Conservation (phyloP, 2,888 invertebrate species). For the Ommatoiulus sabulosus region DNA sequence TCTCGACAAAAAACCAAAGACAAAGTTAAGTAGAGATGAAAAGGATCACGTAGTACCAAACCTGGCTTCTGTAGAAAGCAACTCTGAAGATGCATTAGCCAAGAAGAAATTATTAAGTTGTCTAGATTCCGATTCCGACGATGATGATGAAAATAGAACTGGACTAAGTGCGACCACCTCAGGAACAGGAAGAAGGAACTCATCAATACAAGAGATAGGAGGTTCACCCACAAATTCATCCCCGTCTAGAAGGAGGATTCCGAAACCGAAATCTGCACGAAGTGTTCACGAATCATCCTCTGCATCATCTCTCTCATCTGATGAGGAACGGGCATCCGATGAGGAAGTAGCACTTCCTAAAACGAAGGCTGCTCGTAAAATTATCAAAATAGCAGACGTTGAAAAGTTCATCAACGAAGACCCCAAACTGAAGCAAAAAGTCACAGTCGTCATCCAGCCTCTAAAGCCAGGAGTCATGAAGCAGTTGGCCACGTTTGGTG, state of each 20-base stretch:
- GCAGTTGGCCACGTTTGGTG: neutral
- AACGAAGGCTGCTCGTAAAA: slow-evolving; percentile 22
- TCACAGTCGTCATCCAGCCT: neutral
- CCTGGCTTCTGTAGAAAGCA: too few relatives aligned
- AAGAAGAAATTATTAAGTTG: slow-evolving; percentile 60
- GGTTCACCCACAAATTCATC: neutral
- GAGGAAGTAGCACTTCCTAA: neutral
- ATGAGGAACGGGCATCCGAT: too few relatives aligned
- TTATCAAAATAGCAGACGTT: neutral
- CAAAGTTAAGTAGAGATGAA: too few relatives aligned
- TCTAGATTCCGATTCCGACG: slow-evolving; percentile 64
- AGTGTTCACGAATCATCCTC: neutral
- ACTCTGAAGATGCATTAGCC: neutral
- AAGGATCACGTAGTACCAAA: too few relatives aligned
- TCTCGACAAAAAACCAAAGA: neutral
- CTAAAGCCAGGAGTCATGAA: neutral
- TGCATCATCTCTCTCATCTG: slow-evolving; percentile 6
- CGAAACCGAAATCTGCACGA: slow-evolving; percentile 34
- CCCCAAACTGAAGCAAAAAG: slow-evolving; percentile 32
- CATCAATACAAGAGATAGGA: neutral
- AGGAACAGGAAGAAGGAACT: neutral
- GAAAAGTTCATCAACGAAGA: slow-evolving; percentile 28
- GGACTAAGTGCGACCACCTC: slow-evolving; percentile 53
- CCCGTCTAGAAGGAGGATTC: neutral
- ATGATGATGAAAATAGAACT: slow-evolving; percentile 7